These are phyloP conservation scores for Sycophila texana DNA, from an alignment of 2,888 invertebrate genomes.

Conservation along the genomic window DNA sequence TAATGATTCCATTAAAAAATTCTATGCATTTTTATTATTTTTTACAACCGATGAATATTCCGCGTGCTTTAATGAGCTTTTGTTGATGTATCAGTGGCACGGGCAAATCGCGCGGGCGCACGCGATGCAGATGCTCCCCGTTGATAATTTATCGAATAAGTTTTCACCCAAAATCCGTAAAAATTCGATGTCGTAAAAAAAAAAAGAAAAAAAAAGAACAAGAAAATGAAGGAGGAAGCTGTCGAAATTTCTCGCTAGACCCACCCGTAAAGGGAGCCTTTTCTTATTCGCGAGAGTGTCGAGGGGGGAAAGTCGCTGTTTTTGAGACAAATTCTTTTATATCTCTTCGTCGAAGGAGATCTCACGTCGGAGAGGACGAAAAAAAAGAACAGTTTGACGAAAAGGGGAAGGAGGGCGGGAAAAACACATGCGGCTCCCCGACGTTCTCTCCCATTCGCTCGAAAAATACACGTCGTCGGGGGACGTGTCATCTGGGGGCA, in stretches of 20 bases:
- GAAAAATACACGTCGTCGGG: conserved; percentile 34
- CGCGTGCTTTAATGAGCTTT: background rate
- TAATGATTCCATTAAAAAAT: conserved; percentile 47
- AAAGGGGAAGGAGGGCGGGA: conserved; percentile 4
- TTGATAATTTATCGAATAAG: conserved; percentile 50
- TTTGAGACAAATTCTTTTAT: conserved; percentile 54
- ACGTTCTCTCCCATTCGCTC: conserved; percentile 12
- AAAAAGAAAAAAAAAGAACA: background rate
- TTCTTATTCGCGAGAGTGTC: conserved; percentile 27
- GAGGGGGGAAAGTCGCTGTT: conserved; percentile 27
- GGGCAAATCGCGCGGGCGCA: background rate
- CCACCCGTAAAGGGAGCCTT: conserved; percentile 3
- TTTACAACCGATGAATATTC: conserved; percentile 47
- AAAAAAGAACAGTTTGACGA: conserved; percentile 25
- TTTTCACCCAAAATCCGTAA: conserved; percentile 30
- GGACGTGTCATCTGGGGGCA: background rate
- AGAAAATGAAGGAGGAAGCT: conserved; percentile 3
- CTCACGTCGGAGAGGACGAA: conserved; percentile 20
- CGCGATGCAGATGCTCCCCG: background rate
- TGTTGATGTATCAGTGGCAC: background rate
- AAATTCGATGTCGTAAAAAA: conserved; percentile 29
- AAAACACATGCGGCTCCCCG: conserved; percentile 43
- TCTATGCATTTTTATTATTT: conserved; percentile 47
- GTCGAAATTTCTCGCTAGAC: background rate
- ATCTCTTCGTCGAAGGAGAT: conserved; percentile 48